Conservation (phyloP, 2,113 vertebrate genomes). For the Paralichthys olivaceus region DNA sequence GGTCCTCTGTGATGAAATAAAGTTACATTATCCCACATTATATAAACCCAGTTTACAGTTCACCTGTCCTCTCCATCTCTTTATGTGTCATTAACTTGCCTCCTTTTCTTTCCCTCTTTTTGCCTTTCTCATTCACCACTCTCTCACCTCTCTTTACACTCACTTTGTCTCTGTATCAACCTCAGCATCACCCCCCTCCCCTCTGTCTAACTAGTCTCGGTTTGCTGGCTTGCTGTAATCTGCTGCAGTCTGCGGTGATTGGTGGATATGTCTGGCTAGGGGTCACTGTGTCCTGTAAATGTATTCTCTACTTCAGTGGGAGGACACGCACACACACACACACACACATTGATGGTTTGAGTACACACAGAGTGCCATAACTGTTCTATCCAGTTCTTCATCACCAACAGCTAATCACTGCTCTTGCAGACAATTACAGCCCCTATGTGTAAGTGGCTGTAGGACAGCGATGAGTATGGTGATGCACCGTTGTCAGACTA, state of each 20-base stretch:
- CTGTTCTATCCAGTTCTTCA: slow-evolving; percentile 12
- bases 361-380: not conserved
- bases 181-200: not conserved
- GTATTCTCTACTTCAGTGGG: slow-evolving; percentile 28
- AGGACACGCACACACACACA: slow-evolving; percentile 15
- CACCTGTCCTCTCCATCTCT: not conserved
- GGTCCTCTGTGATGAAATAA: not conserved
- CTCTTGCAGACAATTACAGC: slow-evolving; percentile 16
- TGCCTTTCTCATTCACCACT: not conserved
- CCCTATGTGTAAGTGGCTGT: not conserved
- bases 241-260: slow-evolving; percentile 62
- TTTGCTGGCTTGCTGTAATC: slow-evolving; percentile 40
- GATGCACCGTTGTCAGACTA: too few relatives aligned
- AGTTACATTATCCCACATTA: too few relatives aligned
- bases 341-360: slow-evolving; percentile 2
- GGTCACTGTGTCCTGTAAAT: slow-evolving; percentile 63
- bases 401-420: slow-evolving; percentile 23
- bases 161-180: not conserved
- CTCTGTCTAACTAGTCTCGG: slow-evolving; percentile 20
- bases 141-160: slow-evolving; percentile 1
- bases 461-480: not conserved
- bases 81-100: not conserved
- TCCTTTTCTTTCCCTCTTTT: slow-evolving; percentile 10
- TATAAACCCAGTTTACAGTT: too few relatives aligned
- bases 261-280: slow-evolving; percentile 37